Percentiles rank a stretch among this genome's conserved stretches.
These are phyloP conservation scores for Phalanger gymnotis DNA, from an alignment of 2,797 vertebrate genomes.

Conservation along the genomic window DNA sequence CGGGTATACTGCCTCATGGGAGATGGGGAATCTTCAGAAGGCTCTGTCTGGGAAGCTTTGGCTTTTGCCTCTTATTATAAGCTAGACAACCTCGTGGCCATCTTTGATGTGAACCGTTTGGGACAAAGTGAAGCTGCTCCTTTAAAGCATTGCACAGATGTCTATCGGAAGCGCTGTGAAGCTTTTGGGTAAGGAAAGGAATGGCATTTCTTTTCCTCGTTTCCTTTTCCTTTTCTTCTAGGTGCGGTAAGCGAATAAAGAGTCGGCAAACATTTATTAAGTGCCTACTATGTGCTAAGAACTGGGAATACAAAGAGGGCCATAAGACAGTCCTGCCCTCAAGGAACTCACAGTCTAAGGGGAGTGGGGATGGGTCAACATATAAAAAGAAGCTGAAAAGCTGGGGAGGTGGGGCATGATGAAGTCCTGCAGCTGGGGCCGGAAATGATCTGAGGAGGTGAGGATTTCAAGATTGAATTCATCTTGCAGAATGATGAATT, in stretches of 20 bases:
- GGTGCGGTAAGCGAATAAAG: background rate
- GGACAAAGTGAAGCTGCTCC: conserved; percentile 90
- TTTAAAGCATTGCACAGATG: conserved; percentile 86
- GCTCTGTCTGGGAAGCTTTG: conserved; percentile 94
- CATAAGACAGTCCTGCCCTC: background rate
- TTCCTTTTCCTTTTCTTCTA: conserved; percentile 9
- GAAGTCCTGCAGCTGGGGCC: background rate
- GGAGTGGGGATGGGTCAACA: background rate
- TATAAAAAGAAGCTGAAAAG: background rate
- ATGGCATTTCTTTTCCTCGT: background rate
- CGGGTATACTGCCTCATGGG: conserved; percentile 93
- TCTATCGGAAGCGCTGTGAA: conserved; percentile 90
- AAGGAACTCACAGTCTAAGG: background rate
- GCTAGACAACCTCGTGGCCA: conserved; percentile 91
- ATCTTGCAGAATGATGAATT: background rate
- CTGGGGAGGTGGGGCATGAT: background rate
- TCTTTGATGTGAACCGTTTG: conserved; percentile 91
- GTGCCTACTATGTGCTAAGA: background rate
- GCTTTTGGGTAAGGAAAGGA: conserved; percentile 90
- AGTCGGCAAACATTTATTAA: background rate
- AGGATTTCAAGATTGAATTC: background rate
- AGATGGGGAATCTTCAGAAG: conserved; percentile 91
- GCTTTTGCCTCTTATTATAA: conserved; percentile 91
- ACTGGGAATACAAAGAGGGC: background rate
- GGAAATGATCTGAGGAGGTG: background rate